These are phyloP conservation scores for Phainopepla nitens DNA, from an alignment of 2,113 vertebrate species.

Conservation along the genomic window DNA sequence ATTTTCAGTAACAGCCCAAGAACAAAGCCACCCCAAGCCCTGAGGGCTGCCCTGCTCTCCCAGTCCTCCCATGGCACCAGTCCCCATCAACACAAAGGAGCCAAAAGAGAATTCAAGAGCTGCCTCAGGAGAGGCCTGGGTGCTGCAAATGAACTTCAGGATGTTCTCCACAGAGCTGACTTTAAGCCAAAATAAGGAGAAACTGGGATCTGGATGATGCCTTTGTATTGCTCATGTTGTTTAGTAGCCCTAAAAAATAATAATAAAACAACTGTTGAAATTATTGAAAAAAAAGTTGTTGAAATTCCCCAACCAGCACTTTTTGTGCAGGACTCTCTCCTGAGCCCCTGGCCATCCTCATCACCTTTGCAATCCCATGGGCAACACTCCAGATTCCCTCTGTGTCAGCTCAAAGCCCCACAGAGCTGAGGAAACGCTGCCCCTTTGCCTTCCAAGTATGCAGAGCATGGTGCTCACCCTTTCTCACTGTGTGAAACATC, in stretches of 20 bases:
- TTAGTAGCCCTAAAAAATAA: not conserved
- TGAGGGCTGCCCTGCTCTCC: not conserved
- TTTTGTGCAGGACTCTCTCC: not conserved
- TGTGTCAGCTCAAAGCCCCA: not conserved
- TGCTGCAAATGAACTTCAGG: not conserved
- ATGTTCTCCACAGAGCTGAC: not conserved
- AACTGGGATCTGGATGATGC: not conserved
- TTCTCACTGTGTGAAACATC: not conserved
- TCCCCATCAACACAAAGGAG: not conserved
- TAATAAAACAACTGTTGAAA: not conserved
- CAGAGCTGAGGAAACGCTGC: not conserved
- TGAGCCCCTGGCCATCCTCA: not conserved
- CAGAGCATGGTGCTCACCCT: not conserved
- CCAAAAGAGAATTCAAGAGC: not conserved
- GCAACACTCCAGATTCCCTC: rapidly evolving
- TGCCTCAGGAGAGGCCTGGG: not conserved
- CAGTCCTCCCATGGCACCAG: not conserved
- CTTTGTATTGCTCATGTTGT: not conserved
- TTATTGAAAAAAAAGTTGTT: not conserved
- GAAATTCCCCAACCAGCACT: not conserved
- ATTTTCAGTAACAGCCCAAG: not conserved
- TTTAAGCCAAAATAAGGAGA: not conserved
- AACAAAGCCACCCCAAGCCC: not conserved
- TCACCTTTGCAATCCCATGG: not conserved
- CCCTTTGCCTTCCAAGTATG: not conserved